phyloP scores from a whole-genome alignment of 2,888 invertebrate genomes.

The Tribolium freemani region DNA sequence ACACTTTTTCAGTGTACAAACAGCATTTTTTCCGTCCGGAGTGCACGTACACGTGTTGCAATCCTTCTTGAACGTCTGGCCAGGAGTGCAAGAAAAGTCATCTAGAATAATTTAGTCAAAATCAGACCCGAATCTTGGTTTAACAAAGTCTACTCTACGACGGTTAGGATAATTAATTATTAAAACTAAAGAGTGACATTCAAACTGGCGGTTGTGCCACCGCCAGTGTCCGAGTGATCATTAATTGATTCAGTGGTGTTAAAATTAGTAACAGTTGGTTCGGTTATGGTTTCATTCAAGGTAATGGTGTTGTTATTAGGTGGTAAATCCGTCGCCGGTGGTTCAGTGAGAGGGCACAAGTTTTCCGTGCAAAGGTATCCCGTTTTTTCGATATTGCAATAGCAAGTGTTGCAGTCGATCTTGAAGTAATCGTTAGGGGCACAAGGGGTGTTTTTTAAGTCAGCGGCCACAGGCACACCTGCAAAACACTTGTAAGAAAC shows the following conservation, averaged over 20 bases:
- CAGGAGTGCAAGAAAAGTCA: conserved; percentile 59
- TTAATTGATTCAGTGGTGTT: neutral
- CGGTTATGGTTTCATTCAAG: neutral
- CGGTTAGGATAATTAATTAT: neutral
- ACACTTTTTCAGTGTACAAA: conserved; percentile 69
- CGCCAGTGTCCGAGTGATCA: neutral
- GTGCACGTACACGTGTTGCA: conserved; percentile 71
- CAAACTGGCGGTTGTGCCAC: neutral
- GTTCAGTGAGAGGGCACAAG: conserved; percentile 60
- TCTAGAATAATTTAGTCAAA: conserved; percentile 36
- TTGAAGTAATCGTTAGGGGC: conserved; percentile 71
- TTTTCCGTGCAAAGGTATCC: conserved; percentile 72
- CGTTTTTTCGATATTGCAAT: conserved; percentile 71
- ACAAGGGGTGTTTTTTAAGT: conserved; percentile 66
- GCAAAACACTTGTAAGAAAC: conserved; percentile 41
- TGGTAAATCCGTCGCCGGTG: neutral
- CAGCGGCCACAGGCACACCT: conserved; percentile 57
- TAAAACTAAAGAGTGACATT: neutral
- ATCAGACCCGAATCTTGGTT: neutral
- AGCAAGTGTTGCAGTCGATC: conserved; percentile 73
- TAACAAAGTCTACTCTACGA: neutral
- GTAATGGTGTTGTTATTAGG: neutral
- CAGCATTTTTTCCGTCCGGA: conserved; percentile 68
- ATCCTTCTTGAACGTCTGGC: conserved; percentile 59
- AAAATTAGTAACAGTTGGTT: neutral